A percentile compares a stretch with the other conserved stretches of the same genome.
These are phyloP conservation scores for Sebastes schlegelii DNA, from an alignment of 2,113 vertebrate genomes.

Conservation along the genomic window DNA sequence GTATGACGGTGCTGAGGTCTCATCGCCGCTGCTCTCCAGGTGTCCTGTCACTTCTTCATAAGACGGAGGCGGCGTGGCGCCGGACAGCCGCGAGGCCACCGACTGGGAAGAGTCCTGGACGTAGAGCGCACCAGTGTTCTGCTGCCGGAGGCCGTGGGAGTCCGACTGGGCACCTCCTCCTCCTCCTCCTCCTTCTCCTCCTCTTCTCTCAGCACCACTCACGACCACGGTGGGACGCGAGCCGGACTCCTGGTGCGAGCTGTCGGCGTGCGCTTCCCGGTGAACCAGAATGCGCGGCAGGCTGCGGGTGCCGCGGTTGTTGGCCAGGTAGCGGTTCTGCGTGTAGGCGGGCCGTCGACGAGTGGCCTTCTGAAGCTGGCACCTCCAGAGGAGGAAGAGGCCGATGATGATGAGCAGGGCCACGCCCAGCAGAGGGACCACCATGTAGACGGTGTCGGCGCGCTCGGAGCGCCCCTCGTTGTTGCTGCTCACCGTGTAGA, in stretches of 20 bases:
- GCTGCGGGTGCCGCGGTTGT: conserved; percentile 85
- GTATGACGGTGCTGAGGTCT: conserved; percentile 86
- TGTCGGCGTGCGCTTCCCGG: conserved; percentile 84
- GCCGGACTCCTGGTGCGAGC: conserved; percentile 70
- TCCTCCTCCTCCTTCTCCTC: background rate
- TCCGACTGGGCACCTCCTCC: conserved; percentile 4
- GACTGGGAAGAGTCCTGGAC: conserved; percentile 84
- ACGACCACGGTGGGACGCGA: conserved; percentile 63
- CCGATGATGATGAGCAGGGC: conserved; percentile 91
- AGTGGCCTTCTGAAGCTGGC: conserved; percentile 92
- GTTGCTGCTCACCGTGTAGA: conserved; percentile 87
- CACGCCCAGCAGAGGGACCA: conserved; percentile 89
- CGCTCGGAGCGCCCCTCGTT: conserved; percentile 78
- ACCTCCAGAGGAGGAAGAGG: conserved; percentile 94
- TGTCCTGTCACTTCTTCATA: conserved; percentile 93
- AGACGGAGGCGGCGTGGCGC: conserved; percentile 90
- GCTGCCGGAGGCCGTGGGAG: conserved; percentile 58
- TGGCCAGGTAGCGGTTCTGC: conserved; percentile 89
- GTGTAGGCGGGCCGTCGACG: conserved; percentile 89
- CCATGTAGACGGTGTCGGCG: conserved; percentile 89
- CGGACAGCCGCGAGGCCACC: conserved; percentile 86
- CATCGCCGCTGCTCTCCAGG: conserved; percentile 87
- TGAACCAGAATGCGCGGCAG: conserved; percentile 90
- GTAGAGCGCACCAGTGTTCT: conserved; percentile 82
- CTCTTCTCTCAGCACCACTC: conserved; percentile 41